These are phyloP conservation scores for Pegoplata infirma DNA, from an alignment of 2,888 invertebrate genomes.

Conservation along the genomic window DNA sequence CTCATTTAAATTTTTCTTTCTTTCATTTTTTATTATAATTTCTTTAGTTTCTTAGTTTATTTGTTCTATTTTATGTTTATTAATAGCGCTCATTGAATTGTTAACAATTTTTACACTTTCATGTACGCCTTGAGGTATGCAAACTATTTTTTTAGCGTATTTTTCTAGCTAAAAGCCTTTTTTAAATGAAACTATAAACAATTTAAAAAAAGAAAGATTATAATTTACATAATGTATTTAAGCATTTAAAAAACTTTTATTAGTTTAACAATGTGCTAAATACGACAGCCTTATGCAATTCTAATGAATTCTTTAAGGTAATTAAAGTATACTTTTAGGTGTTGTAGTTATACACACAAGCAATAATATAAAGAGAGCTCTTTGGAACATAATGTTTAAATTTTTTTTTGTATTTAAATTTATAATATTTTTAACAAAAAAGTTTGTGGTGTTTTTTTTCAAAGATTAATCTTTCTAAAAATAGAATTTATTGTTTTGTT, in stretches of 20 bases:
- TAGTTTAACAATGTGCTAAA: neutral
- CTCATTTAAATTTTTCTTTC: neutral
- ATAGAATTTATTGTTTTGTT: too few relatives aligned
- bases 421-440: too few relatives aligned
- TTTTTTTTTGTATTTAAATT: too few relatives aligned
- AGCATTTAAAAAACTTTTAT: neutral
- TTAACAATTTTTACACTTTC: slow-evolving; percentile 5
- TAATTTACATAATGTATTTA: neutral
- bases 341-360: neutral
- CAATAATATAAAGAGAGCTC: too few relatives aligned
- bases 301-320: neutral
- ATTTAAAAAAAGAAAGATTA: neutral
- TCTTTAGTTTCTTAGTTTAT: neutral
- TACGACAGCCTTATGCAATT: neutral
- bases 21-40: neutral
- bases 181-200: neutral
- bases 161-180: neutral
- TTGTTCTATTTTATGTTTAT: slow-evolving; percentile 9
- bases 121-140: neutral
- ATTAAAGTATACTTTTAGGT: neutral
- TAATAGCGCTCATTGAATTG: slow-evolving; percentile 19
- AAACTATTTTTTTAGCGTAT: neutral
- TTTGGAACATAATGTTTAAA: too few relatives aligned
- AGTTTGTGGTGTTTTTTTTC: too few relatives aligned
- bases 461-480: too few relatives aligned